Conservation (phyloP, 2,113 vertebrate species). For the Geococcyx californianus region DNA sequence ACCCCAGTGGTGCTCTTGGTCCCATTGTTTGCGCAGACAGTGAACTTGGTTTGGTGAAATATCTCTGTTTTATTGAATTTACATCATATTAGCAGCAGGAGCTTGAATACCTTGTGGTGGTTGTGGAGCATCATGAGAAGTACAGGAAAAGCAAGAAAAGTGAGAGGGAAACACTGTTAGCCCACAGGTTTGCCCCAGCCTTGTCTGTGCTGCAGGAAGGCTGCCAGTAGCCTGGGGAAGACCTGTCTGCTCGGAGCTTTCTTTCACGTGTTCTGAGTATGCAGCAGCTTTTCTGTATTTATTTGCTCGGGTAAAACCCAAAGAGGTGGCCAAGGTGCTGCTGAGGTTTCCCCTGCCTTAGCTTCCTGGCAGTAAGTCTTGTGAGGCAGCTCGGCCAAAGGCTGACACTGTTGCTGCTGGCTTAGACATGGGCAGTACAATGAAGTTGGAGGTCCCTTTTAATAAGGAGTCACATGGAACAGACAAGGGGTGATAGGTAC, state of each 20-base stretch:
- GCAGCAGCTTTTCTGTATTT: not conserved
- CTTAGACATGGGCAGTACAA: not conserved
- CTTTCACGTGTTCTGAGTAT: not conserved
- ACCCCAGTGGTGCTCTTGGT: not conserved
- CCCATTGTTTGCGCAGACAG: not conserved
- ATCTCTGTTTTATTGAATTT: not conserved
- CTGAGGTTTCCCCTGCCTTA: not conserved
- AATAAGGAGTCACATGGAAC: too few species aligned
- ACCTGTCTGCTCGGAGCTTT: not conserved
- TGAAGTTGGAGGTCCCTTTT: too few species aligned
- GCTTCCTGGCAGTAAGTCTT: not conserved
- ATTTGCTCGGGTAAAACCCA: not conserved
- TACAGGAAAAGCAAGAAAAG: not conserved
- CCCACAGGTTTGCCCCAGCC: not conserved
- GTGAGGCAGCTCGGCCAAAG: not conserved
- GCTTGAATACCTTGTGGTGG: not conserved
- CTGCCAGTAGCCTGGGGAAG: not conserved
- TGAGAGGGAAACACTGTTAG: not conserved
- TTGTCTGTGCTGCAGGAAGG: not conserved
- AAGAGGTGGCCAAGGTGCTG: not conserved
- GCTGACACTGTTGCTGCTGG: not conserved
- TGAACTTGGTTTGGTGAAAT: not conserved
- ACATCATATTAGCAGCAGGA: not conserved
- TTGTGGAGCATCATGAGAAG: not conserved
- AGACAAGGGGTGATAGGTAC: too few species aligned